phyloP scores from a whole-genome alignment of 23 tunicate species.

The Halocynthia roretzi region DNA sequence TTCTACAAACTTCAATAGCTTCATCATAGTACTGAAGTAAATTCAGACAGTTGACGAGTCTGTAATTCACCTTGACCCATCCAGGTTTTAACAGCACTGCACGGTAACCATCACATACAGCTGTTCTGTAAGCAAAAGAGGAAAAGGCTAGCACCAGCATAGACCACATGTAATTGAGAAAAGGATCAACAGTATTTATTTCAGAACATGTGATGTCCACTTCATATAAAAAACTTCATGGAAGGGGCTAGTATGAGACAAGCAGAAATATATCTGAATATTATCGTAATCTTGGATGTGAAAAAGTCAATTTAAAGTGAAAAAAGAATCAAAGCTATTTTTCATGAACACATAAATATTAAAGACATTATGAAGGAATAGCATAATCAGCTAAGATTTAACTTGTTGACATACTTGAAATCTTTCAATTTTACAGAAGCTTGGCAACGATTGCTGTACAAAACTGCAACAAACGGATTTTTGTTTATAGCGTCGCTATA shows the following conservation, averaged over 20 bases:
- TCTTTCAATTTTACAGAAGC: constrained; percentile 37
- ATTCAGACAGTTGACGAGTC: constrained; percentile 36
- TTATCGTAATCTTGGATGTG: no score
- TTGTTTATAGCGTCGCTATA: constrained; percentile 45
- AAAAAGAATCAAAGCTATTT: neutral
- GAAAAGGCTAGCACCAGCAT: neutral
- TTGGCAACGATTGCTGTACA: constrained; percentile 67
- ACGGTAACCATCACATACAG: constrained; percentile 52
- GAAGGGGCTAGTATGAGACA: no score
- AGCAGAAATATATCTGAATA: no score
- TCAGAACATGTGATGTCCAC: no score
- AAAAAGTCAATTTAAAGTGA: neutral
- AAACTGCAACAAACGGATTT: constrained; percentile 26
- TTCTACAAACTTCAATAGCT: constrained; percentile 21
- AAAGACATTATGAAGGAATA: neutral
- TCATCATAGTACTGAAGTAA: constrained; percentile 11
- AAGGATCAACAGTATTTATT: no score
- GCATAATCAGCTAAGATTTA: neutral
- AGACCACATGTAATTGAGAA: no score
- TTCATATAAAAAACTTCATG: no score
- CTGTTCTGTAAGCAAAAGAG: constrained; percentile 32
- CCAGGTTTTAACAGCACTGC: constrained; percentile 46
- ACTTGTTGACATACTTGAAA: constrained; percentile 30
- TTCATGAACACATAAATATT: neutral
- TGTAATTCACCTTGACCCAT: constrained; percentile 63